A percentile compares a stretch with the other conserved stretches of the same genome.
phyloP scores from a whole-genome alignment of 2,113 vertebrate genomes.

The Oenanthe melanoleuca region DNA sequence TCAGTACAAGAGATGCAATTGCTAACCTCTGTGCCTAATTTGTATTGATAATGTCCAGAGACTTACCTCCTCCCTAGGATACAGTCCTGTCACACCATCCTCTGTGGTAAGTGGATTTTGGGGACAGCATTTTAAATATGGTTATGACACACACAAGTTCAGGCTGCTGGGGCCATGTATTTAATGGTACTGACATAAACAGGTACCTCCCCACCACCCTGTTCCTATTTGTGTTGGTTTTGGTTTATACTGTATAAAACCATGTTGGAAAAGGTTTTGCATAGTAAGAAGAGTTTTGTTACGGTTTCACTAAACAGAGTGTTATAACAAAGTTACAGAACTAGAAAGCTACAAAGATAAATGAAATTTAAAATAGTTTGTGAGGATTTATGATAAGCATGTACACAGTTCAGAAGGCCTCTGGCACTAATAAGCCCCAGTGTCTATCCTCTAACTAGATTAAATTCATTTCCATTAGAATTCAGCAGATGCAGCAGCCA shows the following conservation, averaged over 20 bases:
- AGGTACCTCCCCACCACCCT: not conserved
- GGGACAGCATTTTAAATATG: not conserved
- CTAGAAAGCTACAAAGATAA: not conserved
- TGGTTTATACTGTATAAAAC: not conserved
- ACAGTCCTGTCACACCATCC: not conserved
- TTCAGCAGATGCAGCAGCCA: conserved; percentile 25
- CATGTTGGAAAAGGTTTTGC: not conserved
- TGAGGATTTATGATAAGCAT: conserved; percentile 12
- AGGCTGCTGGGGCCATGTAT: not conserved
- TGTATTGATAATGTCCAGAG: not conserved
- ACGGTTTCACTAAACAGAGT: not conserved
- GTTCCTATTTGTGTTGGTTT: not conserved
- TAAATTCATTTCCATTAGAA: conserved; percentile 33
- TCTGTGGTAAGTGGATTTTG: not conserved
- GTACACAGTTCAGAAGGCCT: not conserved
- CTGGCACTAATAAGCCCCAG: conserved; percentile 20
- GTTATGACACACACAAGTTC: not conserved
- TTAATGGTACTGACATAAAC: not conserved
- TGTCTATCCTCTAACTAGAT: conserved; percentile 19
- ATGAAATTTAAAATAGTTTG: conserved; percentile 12
- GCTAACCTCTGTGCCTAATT: not conserved
- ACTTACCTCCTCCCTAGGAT: not conserved
- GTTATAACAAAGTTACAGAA: not conserved
- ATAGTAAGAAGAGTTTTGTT: not conserved
- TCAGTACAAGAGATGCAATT: not conserved